Evolutionary conservation across 2,113 vertebrate species (phyloP).

Genomic region (Seriola quinqueradiata): DNA sequence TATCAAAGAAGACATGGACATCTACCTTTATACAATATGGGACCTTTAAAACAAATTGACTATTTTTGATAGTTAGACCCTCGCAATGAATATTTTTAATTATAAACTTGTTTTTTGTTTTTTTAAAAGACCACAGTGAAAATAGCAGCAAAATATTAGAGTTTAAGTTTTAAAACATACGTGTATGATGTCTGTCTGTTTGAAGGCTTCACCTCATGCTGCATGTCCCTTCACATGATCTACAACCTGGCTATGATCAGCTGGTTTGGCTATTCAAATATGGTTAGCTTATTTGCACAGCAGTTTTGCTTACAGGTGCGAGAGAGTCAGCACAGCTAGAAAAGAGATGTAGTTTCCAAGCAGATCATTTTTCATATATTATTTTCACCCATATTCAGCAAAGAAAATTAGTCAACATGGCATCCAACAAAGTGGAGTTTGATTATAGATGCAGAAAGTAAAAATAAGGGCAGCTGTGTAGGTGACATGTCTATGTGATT

Average conservation of each 20-base stretch:
- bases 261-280: slow-evolving; percentile 76
- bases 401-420: background rate
- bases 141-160: background rate
- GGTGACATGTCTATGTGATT: background rate
- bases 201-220: background rate
- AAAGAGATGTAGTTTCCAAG: background rate
- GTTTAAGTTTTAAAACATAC: background rate
- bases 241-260: background rate
- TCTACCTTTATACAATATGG: too few relatives aligned
- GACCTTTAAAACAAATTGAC: too few relatives aligned
- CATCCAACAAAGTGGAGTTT: background rate
- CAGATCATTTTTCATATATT: too few relatives aligned
- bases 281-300: slow-evolving; percentile 63
- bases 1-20: too few relatives aligned
- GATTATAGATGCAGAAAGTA: background rate
- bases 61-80: too few relatives aligned
- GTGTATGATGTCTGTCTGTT: background rate
- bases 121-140: too few relatives aligned
- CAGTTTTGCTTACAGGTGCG: slow-evolving; percentile 65
- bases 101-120: too few relatives aligned
- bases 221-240: slow-evolving; percentile 17
- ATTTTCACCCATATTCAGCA: background rate
- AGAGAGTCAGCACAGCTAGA: background rate
- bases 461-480: background rate
- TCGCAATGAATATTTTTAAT: too few relatives aligned